These are phyloP conservation scores for Pissodes strobi DNA, from an alignment of 1,140 invertebrate species.

Conservation along the genomic window DNA sequence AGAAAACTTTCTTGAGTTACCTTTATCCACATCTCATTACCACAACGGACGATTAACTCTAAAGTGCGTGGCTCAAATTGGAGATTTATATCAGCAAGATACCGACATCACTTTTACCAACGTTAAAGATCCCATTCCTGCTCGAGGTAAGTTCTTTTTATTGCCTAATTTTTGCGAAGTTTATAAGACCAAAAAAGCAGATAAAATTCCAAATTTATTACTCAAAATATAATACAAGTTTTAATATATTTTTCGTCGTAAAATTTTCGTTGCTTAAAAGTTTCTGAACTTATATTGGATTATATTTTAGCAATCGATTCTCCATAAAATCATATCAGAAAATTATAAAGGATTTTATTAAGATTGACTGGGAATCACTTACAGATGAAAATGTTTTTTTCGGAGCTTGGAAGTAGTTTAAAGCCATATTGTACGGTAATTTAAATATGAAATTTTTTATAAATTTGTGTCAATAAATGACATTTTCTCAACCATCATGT, in stretches of 20 bases:
- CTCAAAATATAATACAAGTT: slow-evolving; percentile 20
- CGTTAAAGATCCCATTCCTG: slow-evolving; percentile 62
- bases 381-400: no score
- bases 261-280: slow-evolving; percentile 21
- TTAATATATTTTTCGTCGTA: slow-evolving; percentile 23
- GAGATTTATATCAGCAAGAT: slow-evolving; percentile 61
- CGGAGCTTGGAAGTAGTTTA: no score
- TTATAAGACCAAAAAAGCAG: slow-evolving; percentile 18
- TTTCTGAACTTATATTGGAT: no score
- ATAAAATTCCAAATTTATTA: slow-evolving; percentile 4
- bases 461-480: no score
- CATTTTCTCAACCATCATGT: no score
- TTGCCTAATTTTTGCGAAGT: slow-evolving; percentile 21
- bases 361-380: no score
- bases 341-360: no score
- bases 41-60: slow-evolving; percentile 56
- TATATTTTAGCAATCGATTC: no score
- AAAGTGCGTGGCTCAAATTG: slow-evolving; percentile 62
- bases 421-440: no score
- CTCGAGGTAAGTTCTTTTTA: slow-evolving; percentile 58
- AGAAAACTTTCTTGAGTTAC: slow-evolving; percentile 49
- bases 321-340: no score
- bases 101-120: slow-evolving; percentile 60
- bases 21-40: slow-evolving; percentile 53
- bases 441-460: no score